phyloP scores from a whole-genome alignment of 2,113 vertebrate genomes.

The Lonchura striata region DNA sequence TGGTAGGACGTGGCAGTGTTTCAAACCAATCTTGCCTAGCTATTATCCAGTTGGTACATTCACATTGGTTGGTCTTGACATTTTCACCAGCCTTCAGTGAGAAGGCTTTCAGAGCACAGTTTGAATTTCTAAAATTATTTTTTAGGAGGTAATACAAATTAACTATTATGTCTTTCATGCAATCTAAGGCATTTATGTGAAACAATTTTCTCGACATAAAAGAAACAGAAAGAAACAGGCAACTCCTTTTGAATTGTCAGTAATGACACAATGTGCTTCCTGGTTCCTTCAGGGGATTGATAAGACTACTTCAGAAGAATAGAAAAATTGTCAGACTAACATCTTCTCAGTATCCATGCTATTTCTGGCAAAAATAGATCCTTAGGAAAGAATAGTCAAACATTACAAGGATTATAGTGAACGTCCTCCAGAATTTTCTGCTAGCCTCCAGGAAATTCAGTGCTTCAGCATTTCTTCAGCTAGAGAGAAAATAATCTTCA shows the following conservation, averaged over 20 bases:
- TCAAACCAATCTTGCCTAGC: background rate
- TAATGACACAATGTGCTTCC: background rate
- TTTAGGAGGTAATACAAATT: background rate
- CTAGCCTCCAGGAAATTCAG: background rate
- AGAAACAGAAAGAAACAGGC: background rate
- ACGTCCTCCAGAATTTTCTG: background rate
- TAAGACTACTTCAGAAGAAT: background rate
- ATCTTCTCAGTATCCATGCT: background rate
- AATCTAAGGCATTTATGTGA: background rate
- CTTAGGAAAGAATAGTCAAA: background rate
- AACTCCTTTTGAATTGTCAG: background rate
- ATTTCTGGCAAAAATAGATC: background rate
- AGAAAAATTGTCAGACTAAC: background rate
- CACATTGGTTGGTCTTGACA: background rate
- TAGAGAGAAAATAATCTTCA: background rate
- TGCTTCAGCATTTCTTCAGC: background rate
- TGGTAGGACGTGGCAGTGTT: background rate
- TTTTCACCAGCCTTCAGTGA: background rate
- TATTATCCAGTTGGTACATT: background rate
- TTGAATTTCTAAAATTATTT: background rate
- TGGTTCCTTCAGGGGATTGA: background rate
- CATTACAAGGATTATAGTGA: background rate
- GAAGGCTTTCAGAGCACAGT: background rate
- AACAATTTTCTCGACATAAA: background rate
- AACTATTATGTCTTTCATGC: background rate